A percentile compares a stretch with the other conserved stretches of the same genome.
These are phyloP conservation scores for Diprion similis DNA, from an alignment of 1,140 invertebrate genomes.

Conservation along the genomic window DNA sequence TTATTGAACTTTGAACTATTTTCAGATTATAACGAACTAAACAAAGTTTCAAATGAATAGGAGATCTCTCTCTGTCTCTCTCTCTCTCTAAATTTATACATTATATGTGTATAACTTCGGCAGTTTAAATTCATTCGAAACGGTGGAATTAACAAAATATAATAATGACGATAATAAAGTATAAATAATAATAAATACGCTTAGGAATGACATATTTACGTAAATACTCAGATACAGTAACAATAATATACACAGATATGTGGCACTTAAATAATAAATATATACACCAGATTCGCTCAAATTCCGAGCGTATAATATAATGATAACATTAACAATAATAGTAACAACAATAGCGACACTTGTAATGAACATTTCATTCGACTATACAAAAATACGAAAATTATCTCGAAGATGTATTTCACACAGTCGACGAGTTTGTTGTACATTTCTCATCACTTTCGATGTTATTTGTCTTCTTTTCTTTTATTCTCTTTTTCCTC, in stretches of 20 bases:
- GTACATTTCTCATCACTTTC: too few relatives aligned
- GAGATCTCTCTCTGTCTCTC: not conserved
- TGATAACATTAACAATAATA: not conserved
- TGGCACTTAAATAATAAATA: not conserved
- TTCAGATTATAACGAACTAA: not conserved
- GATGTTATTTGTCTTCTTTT: not conserved
- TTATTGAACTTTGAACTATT: not conserved
- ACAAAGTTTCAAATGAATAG: not conserved
- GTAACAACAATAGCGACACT: not conserved
- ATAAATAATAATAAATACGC: conserved; percentile 5
- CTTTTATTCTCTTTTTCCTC: not conserved
- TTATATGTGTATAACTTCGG: too few relatives aligned
- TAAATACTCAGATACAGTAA: not conserved
- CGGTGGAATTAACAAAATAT: not conserved
- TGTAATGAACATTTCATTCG: not conserved
- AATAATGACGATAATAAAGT: too few relatives aligned
- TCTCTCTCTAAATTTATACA: too few relatives aligned
- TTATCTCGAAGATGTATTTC: not conserved
- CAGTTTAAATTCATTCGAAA: not conserved
- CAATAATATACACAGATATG: not conserved
- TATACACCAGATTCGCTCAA: not conserved
- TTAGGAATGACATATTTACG: not conserved
- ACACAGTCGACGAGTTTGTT: not conserved
- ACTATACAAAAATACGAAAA: conserved; percentile 10
- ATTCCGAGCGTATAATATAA: too few relatives aligned